phyloP scores from a whole-genome alignment of 2,797 vertebrate genomes.

The Girardinus metallicus region DNA sequence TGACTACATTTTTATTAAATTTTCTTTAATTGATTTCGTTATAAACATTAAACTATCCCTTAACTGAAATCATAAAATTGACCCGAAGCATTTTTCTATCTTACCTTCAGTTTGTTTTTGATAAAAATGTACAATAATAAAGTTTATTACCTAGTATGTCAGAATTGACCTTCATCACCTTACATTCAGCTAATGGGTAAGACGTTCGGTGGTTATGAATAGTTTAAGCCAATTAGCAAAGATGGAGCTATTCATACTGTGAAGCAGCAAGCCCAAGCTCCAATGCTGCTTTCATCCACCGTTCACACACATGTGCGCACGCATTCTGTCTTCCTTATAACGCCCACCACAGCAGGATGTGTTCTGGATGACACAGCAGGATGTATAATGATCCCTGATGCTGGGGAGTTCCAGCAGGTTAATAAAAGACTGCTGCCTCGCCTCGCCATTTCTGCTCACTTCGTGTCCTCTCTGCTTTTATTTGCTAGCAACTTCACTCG shows the following conservation, averaged over 20 bases:
- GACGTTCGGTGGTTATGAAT: background rate
- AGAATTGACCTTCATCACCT: background rate
- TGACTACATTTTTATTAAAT: background rate
- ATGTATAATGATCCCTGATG: conserved; percentile 57
- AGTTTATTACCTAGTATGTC: background rate
- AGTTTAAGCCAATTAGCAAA: conserved; percentile 24
- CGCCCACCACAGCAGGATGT: conserved; percentile 33
- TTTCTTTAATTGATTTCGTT: background rate
- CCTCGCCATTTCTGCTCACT: background rate
- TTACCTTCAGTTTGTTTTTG: background rate
- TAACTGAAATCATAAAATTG: background rate
- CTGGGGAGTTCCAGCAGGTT: conserved; percentile 38
- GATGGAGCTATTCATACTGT: conserved; percentile 7
- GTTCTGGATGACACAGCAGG: conserved; percentile 64
- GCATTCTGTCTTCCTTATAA: conserved; percentile 8
- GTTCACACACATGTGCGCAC: conserved; percentile 15
- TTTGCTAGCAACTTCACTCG: conserved; percentile 92
- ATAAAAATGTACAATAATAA: background rate
- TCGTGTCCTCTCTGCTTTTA: conserved; percentile 31
- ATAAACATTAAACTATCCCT: background rate
- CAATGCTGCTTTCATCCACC: conserved; percentile 35
- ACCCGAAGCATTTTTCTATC: background rate
- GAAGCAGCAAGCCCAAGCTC: conserved; percentile 33
- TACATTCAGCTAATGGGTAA: conserved; percentile 1
- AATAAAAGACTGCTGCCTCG: conserved; percentile 45